Conservation (phyloP, 1,140 invertebrate genomes). For the Apis florea region DNA sequence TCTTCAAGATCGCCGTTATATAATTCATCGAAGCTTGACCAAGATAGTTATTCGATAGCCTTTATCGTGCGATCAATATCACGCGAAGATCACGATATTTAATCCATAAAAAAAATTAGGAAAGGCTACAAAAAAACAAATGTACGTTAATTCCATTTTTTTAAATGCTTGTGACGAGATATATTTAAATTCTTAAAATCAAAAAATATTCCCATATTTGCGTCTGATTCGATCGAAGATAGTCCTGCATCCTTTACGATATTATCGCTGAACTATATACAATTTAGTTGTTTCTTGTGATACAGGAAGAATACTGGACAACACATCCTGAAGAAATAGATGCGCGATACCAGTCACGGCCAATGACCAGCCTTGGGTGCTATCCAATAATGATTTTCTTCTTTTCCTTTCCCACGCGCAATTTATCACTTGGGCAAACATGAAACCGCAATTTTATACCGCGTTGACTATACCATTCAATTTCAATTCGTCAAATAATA, state of each 20-base stretch:
- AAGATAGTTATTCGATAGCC: not conserved
- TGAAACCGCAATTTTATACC: slow-evolving; percentile 20
- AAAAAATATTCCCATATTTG: not conserved
- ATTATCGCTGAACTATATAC: not conserved
- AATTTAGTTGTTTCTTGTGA: not conserved
- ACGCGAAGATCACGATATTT: slow-evolving; percentile 60
- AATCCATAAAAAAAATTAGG: too few species aligned
- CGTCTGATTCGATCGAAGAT: not conserved
- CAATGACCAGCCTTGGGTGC: slow-evolving; percentile 61
- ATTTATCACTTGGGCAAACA: slow-evolving; percentile 28
- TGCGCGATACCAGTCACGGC: slow-evolving; percentile 53
- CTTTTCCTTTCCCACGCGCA: slow-evolving; percentile 43
- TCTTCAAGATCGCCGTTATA: slow-evolving; percentile 32
- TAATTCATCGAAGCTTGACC: slow-evolving; percentile 2
- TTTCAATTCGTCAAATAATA: not conserved
- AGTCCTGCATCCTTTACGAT: not conserved
- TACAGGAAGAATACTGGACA: slow-evolving; percentile 8
- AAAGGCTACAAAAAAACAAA: not conserved
- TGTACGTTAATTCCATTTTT: not conserved
- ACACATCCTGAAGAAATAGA: slow-evolving; percentile 48
- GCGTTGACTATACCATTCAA: too few species aligned
- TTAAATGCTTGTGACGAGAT: too few species aligned
- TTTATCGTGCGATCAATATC: slow-evolving; percentile 36
- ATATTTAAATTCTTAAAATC: not conserved
- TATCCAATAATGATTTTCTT: slow-evolving; percentile 60